phyloP scores from a whole-genome alignment of 2,888 invertebrate genomes.

The Drosophila tripunctata region DNA sequence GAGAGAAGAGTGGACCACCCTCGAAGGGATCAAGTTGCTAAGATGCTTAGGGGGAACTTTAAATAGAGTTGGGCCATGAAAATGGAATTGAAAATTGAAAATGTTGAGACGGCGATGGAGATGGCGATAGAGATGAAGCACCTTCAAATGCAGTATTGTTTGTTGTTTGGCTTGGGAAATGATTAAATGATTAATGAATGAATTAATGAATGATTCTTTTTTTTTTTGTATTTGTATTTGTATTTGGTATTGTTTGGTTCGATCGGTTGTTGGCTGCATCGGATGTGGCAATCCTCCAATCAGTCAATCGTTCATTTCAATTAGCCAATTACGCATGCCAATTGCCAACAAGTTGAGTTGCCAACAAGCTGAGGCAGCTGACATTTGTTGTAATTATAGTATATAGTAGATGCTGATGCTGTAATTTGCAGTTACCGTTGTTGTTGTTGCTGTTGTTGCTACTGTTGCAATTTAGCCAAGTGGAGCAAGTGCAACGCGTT shows the following conservation, averaged over 20 bases:
- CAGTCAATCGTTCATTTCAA: slow-evolving; percentile 59
- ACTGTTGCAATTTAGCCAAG: slow-evolving; percentile 33
- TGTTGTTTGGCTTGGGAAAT: slow-evolving; percentile 22
- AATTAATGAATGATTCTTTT: background rate
- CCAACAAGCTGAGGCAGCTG: slow-evolving; percentile 14
- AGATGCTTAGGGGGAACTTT: slow-evolving; percentile 35
- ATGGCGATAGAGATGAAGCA: slow-evolving; percentile 2
- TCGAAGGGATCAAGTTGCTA: slow-evolving; percentile 17
- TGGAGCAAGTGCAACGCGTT: slow-evolving; percentile 37
- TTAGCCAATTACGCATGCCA: slow-evolving; percentile 74
- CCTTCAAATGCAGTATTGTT: slow-evolving; percentile 5
- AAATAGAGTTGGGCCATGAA: background rate
- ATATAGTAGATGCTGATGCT: slow-evolving; percentile 37
- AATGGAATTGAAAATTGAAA: background rate
- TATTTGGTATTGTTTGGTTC: slow-evolving; percentile 3
- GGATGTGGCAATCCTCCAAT: slow-evolving; percentile 60
- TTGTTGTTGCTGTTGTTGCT: slow-evolving; percentile 17
- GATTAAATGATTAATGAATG: slow-evolving; percentile 43
- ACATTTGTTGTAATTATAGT: slow-evolving; percentile 52
- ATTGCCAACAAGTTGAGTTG: slow-evolving; percentile 10
- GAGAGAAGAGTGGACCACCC: slow-evolving; percentile 33
- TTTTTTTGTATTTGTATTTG: background rate
- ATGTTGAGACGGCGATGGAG: slow-evolving; percentile 9
- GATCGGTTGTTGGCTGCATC: slow-evolving; percentile 28
- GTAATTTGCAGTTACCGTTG: slow-evolving; percentile 56